Evolutionary conservation across 2,113 vertebrate genomes (phyloP).

Genomic region (Echinops telfairi): DNA sequence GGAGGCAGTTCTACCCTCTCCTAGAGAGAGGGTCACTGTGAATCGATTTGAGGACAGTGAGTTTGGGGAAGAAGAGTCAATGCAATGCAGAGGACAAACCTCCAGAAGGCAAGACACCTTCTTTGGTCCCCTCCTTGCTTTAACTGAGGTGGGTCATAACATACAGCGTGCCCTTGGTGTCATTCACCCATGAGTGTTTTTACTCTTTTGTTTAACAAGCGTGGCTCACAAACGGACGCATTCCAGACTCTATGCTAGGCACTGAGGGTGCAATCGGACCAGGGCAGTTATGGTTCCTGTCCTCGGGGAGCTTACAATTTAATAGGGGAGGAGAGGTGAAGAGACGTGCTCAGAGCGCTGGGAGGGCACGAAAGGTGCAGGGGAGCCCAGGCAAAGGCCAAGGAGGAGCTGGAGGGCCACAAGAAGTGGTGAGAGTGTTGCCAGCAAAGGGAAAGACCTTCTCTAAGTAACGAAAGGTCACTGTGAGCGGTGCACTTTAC

Average conservation of each 20-base stretch:
- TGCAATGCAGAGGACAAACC: constrained; percentile 53
- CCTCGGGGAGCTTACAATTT: background rate
- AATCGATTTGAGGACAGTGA: background rate
- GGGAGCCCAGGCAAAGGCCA: background rate
- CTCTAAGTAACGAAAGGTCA: background rate
- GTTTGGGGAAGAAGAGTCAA: constrained; percentile 56
- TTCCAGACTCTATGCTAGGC: background rate
- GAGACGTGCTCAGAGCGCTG: background rate
- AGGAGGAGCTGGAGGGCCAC: background rate
- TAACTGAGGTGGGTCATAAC: background rate
- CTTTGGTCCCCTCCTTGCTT: background rate
- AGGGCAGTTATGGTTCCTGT: background rate
- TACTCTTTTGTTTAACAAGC: background rate
- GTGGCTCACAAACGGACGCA: background rate
- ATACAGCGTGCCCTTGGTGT: background rate
- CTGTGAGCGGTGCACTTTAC: background rate
- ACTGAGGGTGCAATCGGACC: background rate
- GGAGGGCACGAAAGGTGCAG: background rate
- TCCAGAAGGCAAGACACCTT: constrained; percentile 43
- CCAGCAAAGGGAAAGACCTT: background rate
- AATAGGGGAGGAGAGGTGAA: background rate
- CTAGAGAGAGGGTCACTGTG: background rate
- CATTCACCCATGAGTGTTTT: background rate
- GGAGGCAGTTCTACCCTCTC: too few species aligned
- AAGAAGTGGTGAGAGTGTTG: background rate